Evolutionary conservation across 1,140 invertebrate species (phyloP).

Genomic region (Bombus polaris): DNA sequence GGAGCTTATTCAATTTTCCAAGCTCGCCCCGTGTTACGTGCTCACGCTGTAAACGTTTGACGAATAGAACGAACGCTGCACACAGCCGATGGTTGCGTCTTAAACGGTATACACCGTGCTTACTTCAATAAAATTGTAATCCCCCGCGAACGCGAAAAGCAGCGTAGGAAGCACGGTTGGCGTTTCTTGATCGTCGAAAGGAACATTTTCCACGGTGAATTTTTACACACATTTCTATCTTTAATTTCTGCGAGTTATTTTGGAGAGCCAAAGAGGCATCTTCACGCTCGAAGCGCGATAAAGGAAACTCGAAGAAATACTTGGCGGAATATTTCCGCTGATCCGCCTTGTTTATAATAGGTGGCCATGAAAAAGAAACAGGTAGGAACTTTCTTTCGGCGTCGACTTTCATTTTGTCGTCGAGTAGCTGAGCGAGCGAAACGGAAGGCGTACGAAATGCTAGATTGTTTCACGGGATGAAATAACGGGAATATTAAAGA

Average conservation of each 20-base stretch:
- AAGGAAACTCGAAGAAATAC: not conserved
- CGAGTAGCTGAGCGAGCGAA: not conserved
- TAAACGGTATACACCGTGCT: not conserved
- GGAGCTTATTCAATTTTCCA: slow-evolving; percentile 54
- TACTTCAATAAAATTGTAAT: not conserved
- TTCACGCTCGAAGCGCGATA: slow-evolving; percentile 1
- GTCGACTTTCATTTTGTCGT: not conserved
- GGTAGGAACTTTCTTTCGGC: not conserved
- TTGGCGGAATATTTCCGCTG: not conserved
- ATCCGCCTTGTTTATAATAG: slow-evolving; percentile 1
- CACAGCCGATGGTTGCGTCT: not conserved
- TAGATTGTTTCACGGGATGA: slow-evolving; percentile 41
- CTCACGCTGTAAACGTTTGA: slow-evolving; percentile 23
- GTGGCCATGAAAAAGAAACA: not conserved
- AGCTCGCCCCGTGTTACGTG: slow-evolving; percentile 28
- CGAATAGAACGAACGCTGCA: slow-evolving; percentile 37
- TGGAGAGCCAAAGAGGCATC: not conserved
- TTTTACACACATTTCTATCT: too few relatives aligned
- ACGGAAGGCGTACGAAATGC: not conserved
- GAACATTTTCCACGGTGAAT: not conserved
- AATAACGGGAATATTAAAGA: slow-evolving; percentile 48
- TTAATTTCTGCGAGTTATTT: not conserved
- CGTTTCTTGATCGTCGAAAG: not conserved
- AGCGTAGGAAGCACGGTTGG: not conserved
- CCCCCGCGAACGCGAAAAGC: not conserved